Conservation (phyloP, 2,797 vertebrate genomes). For the Hirundo rustica region DNA sequence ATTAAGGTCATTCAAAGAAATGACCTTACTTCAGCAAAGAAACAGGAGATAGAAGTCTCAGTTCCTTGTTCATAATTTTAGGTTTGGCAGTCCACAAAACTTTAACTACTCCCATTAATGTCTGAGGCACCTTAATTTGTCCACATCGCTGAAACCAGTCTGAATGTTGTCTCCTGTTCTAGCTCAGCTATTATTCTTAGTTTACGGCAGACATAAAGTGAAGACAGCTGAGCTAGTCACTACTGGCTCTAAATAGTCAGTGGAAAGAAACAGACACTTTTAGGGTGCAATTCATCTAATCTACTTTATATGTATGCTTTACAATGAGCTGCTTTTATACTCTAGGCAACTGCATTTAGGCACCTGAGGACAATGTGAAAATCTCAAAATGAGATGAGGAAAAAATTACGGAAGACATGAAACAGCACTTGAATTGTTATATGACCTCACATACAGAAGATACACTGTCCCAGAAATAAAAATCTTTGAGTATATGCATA, state of each 20-base stretch:
- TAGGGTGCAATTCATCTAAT: constrained; percentile 62
- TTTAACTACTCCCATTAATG: constrained; percentile 60
- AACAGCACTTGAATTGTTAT: neutral
- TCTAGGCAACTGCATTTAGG: constrained; percentile 41
- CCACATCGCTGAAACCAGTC: constrained; percentile 52
- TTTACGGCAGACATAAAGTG: constrained; percentile 65
- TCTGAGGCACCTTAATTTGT: constrained; percentile 64
- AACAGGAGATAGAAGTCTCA: constrained; percentile 6
- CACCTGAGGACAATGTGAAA: neutral
- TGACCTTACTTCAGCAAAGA: constrained; percentile 19
- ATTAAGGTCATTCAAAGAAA: constrained; percentile 25
- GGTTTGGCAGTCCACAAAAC: constrained; percentile 51
- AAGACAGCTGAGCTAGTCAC: constrained; percentile 67
- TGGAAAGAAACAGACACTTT: constrained; percentile 61
- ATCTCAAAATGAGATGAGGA: constrained; percentile 21
- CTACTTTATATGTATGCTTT: constrained; percentile 61
- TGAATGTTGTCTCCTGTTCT: constrained; percentile 56
- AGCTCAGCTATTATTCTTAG: constrained; percentile 57
- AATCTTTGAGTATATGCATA: neutral
- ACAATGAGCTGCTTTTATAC: constrained; percentile 49
- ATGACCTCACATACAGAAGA: neutral
- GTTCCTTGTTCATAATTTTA: constrained; percentile 28
- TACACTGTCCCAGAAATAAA: neutral
- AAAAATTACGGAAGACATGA: constrained; percentile 22
- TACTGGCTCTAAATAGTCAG: constrained; percentile 58